Base-by-base conservation (phyloP, 2,797 vertebrate species). In the Crocidura indochinensis region DNA sequence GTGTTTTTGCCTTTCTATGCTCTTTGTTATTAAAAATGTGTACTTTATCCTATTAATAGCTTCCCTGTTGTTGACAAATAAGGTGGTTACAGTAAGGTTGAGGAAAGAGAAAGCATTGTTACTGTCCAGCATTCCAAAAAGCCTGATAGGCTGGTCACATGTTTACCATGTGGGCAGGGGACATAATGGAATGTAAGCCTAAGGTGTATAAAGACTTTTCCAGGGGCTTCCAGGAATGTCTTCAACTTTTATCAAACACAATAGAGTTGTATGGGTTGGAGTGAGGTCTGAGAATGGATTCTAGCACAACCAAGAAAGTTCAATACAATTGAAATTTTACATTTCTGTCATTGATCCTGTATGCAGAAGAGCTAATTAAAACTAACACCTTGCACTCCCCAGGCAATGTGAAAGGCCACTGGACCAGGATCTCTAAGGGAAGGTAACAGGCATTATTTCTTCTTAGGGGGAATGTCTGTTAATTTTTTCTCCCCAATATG, bases 161-260 rank as follows among this genome's bases (percentile, higher is more conserved):
- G 81, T n/a, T 88, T 8, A n/a, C 0, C 11, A 8, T 91, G 51
- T 85, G 47, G 67, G 24, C 47, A 5, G 8, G 44, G 60, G 22
- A 2, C 51, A 44, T 26, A 51, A 47, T n/a, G 14, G 20, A 38
- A 19, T 10, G 29, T 8, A 15, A 87, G 27, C 8, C 10, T 60
- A 24, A 82, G 74, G 27, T 60, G 47, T 77, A 24, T 68, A 0
- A 17, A 82, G 31, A 0, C 26, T 80, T 92, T 73, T 64, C 60
- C 17, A 17, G 9, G 29, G 44, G 14, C 19, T 29, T 79, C n/a
- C 90, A 12, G 20, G 10, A 80, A 11, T 26, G 14, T 60, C 19
- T 49, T 67, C 29, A 62, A 6, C 4, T 88, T 83, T 88, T 84
- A 83, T 27, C 3, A 64, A 84, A 87, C 14, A 64, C 14, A 44